Evolutionary conservation across 2,113 vertebrate species (phyloP), one percentile per base, ranked within the genome.

Genomic region (Tachysurus vachellii): DNA sequence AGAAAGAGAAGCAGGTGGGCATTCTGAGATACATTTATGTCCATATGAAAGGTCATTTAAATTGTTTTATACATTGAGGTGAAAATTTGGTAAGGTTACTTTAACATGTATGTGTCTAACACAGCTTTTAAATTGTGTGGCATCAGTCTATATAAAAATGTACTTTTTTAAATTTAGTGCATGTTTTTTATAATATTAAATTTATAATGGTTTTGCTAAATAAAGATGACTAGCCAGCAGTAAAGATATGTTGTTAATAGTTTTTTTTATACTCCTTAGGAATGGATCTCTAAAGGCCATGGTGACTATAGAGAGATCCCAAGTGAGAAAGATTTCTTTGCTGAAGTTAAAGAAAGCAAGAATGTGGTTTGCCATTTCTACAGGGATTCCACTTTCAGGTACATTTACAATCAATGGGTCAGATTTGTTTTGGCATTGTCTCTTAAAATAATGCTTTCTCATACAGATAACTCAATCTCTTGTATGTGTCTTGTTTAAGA

Each of bases 301-400:
- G 98, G 97, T 12, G 98, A 99, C 92, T 99, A 98, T 82, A 95
- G 93, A 94, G 98, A 99, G 94, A 95, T 99, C 76, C 91, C 97
- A 87, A 99, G 97, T 54, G 98, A 99, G 91, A 97, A 95, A 94
- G 98, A 99, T 64, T 99, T 99, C 92, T 99, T 99, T 89, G 91
- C 96, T 53, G 97, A 99, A 94, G 98, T 98, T 80, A 99, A 99
- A 92, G 97, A 98, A 31, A 99, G 96, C 94, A 97, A 97, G 94
- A 97, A 97, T 1, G 97, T 98, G 36, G 96, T 99, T 92, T 99
- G 98, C 89, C 98, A 99, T 93, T 99, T 99, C 95, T 99, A 99
- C 91, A 98, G 89, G 95, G 97, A 96, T 85, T 95, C 97, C 36
- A 97, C 97, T 0, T 96, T 98, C 94, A 99, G 98, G 98, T 99